Evolutionary conservation across 2,113 vertebrate genomes (phyloP).

Genomic region (Tychaedon coryphoeus): DNA sequence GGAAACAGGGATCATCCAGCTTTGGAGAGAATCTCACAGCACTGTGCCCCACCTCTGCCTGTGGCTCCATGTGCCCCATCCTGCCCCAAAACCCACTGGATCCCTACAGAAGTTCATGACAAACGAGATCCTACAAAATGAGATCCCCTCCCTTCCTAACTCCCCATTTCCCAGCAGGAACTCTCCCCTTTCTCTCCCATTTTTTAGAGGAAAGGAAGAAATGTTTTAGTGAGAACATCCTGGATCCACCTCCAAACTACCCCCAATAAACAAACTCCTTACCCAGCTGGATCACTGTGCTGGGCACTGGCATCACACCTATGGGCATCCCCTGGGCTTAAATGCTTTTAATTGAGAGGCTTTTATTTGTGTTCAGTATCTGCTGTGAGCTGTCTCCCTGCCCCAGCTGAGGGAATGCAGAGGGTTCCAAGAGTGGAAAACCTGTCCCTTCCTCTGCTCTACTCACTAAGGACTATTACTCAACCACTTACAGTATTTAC

Average conservation of each 20-base stretch:
- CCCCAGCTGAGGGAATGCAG: background rate
- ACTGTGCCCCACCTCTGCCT: background rate
- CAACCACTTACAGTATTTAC: conserved; percentile 64
- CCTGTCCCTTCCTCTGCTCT: conserved; percentile 38
- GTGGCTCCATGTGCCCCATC: background rate
- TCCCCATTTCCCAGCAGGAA: background rate
- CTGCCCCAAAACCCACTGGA: background rate
- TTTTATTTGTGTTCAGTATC: background rate
- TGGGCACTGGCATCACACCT: background rate
- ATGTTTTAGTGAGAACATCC: background rate
- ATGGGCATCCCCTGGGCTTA: background rate
- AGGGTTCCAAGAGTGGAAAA: conserved; percentile 26
- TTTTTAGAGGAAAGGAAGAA: background rate
- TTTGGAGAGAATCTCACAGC: too few species aligned
- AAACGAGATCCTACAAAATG: accelerated
- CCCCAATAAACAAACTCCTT: background rate
- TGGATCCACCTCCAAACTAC: background rate
- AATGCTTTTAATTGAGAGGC: background rate
- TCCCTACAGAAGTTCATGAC: background rate
- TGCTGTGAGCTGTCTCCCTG: background rate
- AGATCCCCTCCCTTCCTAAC: background rate
- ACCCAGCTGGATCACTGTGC: background rate
- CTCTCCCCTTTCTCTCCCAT: background rate
- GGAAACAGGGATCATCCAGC: background rate
- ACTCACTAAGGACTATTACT: conserved; percentile 58